Conservation (phyloP, 2,113 vertebrate genomes). For the Neotragus moschatus region DNA sequence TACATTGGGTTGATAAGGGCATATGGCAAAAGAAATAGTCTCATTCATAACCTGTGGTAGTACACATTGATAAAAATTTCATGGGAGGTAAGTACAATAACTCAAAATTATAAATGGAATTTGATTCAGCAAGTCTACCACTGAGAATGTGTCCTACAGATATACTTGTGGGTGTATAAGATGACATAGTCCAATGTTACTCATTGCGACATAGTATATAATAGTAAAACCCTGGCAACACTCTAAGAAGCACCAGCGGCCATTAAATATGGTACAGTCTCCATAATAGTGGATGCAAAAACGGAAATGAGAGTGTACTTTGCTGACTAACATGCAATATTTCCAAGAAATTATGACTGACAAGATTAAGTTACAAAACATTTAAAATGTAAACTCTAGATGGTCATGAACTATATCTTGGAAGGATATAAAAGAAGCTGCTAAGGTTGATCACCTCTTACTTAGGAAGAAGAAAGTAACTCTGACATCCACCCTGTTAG, state of each 20-base stretch:
- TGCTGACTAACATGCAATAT: background rate
- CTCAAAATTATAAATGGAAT: constrained; percentile 16
- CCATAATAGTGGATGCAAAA: background rate
- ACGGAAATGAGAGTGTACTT: background rate
- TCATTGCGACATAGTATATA: background rate
- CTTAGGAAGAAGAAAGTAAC: background rate
- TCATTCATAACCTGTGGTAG: background rate
- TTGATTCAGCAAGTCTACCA: background rate
- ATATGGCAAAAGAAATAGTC: background rate
- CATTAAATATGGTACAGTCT: background rate
- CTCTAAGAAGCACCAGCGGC: background rate
- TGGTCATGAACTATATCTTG: background rate
- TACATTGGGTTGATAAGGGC: background rate
- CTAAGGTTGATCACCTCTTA: background rate
- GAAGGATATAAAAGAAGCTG: background rate
- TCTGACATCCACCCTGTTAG: background rate
- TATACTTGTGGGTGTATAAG: background rate
- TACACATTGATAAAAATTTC: background rate
- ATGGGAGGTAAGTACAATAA: background rate
- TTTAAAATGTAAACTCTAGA: background rate
- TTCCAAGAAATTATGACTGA: constrained; percentile 5
- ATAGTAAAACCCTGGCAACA: background rate
- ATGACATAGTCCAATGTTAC: background rate
- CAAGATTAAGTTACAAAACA: background rate
- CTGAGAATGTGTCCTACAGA: background rate